A percentile compares a stretch with the other conserved stretches of the same genome.
Evolutionary conservation across 2,797 vertebrate genomes (phyloP).

Genomic region (Brachyrhaphis roseni): DNA sequence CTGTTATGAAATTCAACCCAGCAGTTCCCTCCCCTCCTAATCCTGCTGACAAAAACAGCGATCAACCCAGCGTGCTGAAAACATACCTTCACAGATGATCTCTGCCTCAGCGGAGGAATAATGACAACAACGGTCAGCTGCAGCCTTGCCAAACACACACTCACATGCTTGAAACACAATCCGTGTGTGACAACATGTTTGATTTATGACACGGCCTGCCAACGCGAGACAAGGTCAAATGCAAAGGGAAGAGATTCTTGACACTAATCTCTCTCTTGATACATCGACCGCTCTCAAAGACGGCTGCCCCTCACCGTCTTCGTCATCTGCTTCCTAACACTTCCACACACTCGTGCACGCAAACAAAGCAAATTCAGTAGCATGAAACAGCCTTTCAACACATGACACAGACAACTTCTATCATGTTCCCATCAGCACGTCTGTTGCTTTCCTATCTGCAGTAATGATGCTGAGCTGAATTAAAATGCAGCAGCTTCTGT

Average conservation of each 20-base stretch:
- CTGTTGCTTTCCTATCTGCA: conserved; percentile 55
- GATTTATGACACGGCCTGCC: conserved; percentile 46
- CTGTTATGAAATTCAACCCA: neutral
- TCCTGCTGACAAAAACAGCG: neutral
- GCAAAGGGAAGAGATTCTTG: conserved; percentile 51
- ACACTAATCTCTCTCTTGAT: conserved; percentile 65
- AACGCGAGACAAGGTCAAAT: conserved; percentile 66
- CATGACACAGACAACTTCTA: conserved; percentile 33
- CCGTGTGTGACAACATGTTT: conserved; percentile 39
- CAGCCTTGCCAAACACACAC: conserved; percentile 13
- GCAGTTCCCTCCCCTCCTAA: neutral
- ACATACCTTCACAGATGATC: neutral
- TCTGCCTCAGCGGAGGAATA: neutral
- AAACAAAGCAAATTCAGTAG: conserved; percentile 33
- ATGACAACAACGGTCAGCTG: conserved; percentile 10
- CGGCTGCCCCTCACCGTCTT: conserved; percentile 25
- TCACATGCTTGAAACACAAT: neutral
- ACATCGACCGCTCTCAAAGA: conserved; percentile 39
- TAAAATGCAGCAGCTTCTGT: conserved; percentile 42
- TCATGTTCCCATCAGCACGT: conserved; percentile 42
- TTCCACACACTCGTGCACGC: neutral
- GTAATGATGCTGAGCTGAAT: conserved; percentile 44
- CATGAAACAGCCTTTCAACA: conserved; percentile 37
- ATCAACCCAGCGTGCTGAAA: neutral
- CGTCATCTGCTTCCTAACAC: conserved; percentile 19